Base-by-base conservation (phyloP, 2,797 vertebrate species). In the Bufotes viridis region DNA sequence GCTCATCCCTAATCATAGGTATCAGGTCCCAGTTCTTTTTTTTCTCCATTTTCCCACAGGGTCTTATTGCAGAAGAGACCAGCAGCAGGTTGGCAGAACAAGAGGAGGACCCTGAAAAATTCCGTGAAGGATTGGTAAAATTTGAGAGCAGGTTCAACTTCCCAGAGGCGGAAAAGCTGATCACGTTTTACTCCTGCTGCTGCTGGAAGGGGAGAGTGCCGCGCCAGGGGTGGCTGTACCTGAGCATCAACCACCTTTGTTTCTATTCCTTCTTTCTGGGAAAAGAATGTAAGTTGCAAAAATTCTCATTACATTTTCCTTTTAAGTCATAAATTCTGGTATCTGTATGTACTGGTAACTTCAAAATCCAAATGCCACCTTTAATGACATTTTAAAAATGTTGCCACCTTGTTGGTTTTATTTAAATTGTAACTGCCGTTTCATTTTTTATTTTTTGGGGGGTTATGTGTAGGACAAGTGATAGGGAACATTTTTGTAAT, bases 181-280 rank as follows among this genome's bases (percentile, higher is more conserved):
- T 99, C 91, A 97, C 97, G 0, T 97, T 94, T 93, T 98, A 96
- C 92, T 98, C 98, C 1, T 99, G 98, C 95, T 98, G 98, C 94
- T 99, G 97, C 92, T 99, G 98, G 98, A 99, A 98, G 93, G 97
- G 97, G 72, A 95, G 95, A 53, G 97, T 99, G 87, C 98, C 98
- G 51, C 97, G 98, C 13, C 98, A 99, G 93, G 98, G 98, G 91
- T 97, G 98, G 95, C 96, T 99, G 79, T 99, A 98, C 94, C 96
- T 99, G 92, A 99, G 98, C 92, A 96, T 96, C 95, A 98, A 99
- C 94, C 98, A 99, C 92, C 93, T 98, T 90, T 97, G 97, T 92
- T 99, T 99, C 95, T 99, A 99, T 93, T 98, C 98, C 75, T 99
- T 97, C 95, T 96, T 99, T 94, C 93, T 99, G 84, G 98, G 98